Percentiles rank a stretch among this genome's conserved stretches.
These are phyloP conservation scores for Stegostoma tigrinum DNA, from an alignment of 2,113 vertebrate genomes.

Conservation along the genomic window DNA sequence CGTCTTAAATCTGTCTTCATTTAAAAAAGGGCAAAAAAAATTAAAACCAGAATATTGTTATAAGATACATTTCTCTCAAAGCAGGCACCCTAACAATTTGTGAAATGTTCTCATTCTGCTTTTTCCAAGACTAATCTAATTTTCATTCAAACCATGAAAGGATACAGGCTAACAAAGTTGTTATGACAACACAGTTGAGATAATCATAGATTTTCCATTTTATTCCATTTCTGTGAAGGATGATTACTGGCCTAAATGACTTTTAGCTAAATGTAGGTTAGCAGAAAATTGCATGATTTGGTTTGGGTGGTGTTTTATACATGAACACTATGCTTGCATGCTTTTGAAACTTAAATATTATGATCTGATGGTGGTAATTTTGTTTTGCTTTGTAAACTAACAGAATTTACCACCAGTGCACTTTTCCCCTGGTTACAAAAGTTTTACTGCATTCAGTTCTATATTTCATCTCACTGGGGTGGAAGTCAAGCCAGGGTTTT, in stretches of 20 bases:
- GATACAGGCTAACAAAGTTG: background rate
- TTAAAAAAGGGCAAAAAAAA: too few species aligned
- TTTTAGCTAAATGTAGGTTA: background rate
- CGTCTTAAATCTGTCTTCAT: too few species aligned
- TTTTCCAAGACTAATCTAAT: background rate
- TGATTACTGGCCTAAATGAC: background rate
- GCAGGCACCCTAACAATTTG: background rate
- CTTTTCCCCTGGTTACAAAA: background rate
- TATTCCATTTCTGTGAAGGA: background rate
- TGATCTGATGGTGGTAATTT: background rate
- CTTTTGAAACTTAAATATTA: background rate
- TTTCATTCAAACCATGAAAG: background rate
- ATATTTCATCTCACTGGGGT: too few species aligned
- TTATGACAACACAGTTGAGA: background rate
- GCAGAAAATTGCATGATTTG: background rate
- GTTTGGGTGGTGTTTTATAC: background rate
- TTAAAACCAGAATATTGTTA: too few species aligned
- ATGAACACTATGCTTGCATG: background rate
- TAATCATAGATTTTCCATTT: slow-evolving; percentile 1
- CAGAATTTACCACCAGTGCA: background rate
- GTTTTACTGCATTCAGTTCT: background rate
- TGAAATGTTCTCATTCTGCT: background rate
- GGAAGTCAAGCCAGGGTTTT: too few species aligned
- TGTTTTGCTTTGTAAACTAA: background rate
- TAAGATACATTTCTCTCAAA: background rate